phyloP scores from a whole-genome alignment of 1,140 invertebrate species.

The Pseudomyrmex dendroicus region DNA sequence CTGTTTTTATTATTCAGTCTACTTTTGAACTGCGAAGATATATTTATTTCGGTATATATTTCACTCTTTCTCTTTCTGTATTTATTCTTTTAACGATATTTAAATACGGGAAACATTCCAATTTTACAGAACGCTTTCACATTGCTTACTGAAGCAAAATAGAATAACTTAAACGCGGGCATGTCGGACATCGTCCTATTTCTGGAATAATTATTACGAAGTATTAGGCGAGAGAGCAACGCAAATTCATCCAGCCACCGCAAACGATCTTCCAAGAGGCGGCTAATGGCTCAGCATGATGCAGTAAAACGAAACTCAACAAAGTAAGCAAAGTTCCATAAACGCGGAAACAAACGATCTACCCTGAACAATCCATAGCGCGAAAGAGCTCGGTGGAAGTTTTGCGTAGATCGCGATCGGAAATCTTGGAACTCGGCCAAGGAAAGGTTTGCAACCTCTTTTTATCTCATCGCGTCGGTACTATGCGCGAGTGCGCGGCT shows the following conservation, averaged over 20 bases:
- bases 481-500: neutral
- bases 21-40: neutral
- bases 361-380: conserved; percentile 43
- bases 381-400: conserved; percentile 16
- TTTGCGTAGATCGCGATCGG: conserved; percentile 32
- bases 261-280: conserved; percentile 37
- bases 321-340: conserved; percentile 52
- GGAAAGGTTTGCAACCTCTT: conserved; percentile 29
- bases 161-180: conserved; percentile 26
- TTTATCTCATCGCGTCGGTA: neutral
- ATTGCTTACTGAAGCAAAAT: neutral
- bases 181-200: conserved; percentile 17
- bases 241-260: conserved; percentile 52
- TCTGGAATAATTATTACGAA: conserved; percentile 54
- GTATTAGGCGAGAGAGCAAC: conserved; percentile 34
- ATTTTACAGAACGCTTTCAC: neutral
- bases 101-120: neutral
- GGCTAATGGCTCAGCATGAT: conserved; percentile 45
- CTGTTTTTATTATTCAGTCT: neutral
- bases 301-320: conserved; percentile 52
- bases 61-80: neutral
- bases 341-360: conserved; percentile 54
- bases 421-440: conserved; percentile 39
- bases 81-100: neutral
- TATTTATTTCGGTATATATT: neutral